Evolutionary conservation across 2,888 invertebrate species (phyloP).

Genomic region (Cylloceria caligata): DNA sequence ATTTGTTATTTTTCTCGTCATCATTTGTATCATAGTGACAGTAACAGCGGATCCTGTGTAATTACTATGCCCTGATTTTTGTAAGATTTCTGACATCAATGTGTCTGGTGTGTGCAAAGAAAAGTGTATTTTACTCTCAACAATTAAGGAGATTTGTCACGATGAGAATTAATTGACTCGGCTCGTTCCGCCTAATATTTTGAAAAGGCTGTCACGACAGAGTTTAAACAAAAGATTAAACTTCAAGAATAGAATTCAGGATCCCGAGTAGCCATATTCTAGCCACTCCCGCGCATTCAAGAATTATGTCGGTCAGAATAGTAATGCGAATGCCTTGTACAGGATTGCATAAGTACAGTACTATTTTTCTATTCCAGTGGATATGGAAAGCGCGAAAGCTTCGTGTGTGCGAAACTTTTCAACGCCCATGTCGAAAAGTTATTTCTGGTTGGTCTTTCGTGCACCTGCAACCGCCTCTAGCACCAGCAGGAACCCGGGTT

Average conservation of each 20-base stretch:
- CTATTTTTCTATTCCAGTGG: slow-evolving; percentile 19
- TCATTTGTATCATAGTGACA: background rate
- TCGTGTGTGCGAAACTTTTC: slow-evolving; percentile 38
- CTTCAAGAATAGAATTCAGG: slow-evolving; percentile 34
- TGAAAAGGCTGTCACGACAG: background rate
- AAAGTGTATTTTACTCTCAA: too few relatives aligned
- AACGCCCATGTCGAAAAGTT: slow-evolving; percentile 54
- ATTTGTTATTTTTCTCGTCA: slow-evolving; percentile 62
- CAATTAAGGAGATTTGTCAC: background rate
- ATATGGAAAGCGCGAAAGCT: slow-evolving; percentile 19
- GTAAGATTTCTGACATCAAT: background rate
- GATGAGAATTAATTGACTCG: background rate
- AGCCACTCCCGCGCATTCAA: slow-evolving; percentile 1
- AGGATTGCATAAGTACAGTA: slow-evolving; percentile 19
- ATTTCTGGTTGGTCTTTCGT: slow-evolving; percentile 33
- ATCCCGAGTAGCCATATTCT: background rate
- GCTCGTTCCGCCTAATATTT: background rate
- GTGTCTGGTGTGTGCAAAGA: too few relatives aligned
- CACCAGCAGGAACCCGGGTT: slow-evolving; percentile 11
- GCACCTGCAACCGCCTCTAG: background rate
- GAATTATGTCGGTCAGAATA: slow-evolving; percentile 51
- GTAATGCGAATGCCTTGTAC: slow-evolving; percentile 18
- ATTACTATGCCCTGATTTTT: background rate
- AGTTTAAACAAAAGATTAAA: background rate
- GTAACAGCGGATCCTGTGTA: background rate